phyloP scores from a whole-genome alignment of 2,797 vertebrate species.

The Smutsia gigantea region DNA sequence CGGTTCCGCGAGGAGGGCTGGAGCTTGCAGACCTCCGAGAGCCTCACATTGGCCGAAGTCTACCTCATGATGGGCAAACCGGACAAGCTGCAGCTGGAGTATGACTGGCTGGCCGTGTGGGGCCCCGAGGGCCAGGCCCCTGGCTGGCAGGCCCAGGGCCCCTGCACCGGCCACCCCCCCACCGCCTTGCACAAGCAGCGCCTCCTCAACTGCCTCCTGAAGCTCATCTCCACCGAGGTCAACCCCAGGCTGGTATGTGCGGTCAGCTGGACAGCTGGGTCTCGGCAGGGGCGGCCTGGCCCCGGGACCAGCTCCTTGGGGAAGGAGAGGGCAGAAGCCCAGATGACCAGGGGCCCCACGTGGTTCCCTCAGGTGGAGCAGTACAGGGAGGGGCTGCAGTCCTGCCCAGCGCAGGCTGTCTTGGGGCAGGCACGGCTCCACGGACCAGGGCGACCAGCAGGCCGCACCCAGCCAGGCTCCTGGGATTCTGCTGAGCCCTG shows the following conservation, averaged over 20 bases:
- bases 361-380: too few relatives aligned
- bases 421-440: not conserved
- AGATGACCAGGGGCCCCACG: too few relatives aligned
- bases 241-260: conserved; percentile 95
- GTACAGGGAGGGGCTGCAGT: not conserved
- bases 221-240: conserved; percentile 95
- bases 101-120: conserved; percentile 94
- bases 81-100: conserved; percentile 96
- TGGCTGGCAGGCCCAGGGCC: conserved; percentile 62
- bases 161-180: conserved; percentile 70
- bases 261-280: too few relatives aligned
- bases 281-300: too few relatives aligned
- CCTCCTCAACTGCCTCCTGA: conserved; percentile 94
- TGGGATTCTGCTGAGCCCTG: not conserved
- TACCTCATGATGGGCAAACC: conserved; percentile 99
- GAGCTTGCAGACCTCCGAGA: conserved; percentile 93
- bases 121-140: conserved; percentile 80
- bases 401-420: not conserved
- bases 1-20: conserved; percentile 96
- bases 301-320: not conserved
- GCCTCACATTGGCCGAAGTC: conserved; percentile 97
- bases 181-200: conserved; percentile 88
- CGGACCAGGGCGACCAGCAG: too few relatives aligned
- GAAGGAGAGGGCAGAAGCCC: too few relatives aligned
- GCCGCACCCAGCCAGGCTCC: not conserved